A percentile compares a stretch with the other conserved stretches of the same genome.
Evolutionary conservation across 1,140 invertebrate species (phyloP).

Genomic region (Chrysomallon squamiferum): DNA sequence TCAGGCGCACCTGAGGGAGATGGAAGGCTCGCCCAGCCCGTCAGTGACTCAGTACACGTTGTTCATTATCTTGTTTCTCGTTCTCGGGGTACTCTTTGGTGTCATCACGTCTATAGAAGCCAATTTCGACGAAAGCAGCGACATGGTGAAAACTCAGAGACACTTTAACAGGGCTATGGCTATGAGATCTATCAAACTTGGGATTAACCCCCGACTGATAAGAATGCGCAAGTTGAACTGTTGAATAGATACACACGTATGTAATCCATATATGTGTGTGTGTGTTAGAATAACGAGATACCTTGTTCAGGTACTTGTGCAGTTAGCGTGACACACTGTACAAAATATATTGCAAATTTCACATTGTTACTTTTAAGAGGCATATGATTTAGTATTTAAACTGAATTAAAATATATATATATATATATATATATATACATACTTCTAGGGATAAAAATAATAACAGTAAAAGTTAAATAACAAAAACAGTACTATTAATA

Average conservation of each 20-base stretch:
- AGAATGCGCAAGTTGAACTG: constrained; percentile 56
- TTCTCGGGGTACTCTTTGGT: constrained; percentile 76
- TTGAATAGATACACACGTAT: constrained; percentile 2
- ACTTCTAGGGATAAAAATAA: too few relatives aligned
- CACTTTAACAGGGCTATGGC: constrained; percentile 87
- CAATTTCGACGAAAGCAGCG: constrained; percentile 64
- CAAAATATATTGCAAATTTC: too few relatives aligned
- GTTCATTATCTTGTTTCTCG: constrained; percentile 84
- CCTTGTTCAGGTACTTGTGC: too few relatives aligned
- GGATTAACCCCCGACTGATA: constrained; percentile 64
- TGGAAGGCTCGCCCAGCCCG: constrained; percentile 51
- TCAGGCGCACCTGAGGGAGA: constrained; percentile 76
- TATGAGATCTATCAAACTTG: constrained; percentile 76
- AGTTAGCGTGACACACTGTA: too few relatives aligned
- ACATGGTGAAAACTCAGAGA: constrained; percentile 74
- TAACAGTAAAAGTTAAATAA: too few relatives aligned
- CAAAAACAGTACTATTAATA: too few relatives aligned
- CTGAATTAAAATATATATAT: too few relatives aligned
- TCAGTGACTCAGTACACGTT: constrained; percentile 73
- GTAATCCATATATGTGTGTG: too few relatives aligned
- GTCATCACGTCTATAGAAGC: constrained; percentile 77
- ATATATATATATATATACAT: too few relatives aligned
- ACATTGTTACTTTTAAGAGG: too few relatives aligned
- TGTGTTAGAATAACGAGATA: too few relatives aligned
- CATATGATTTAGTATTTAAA: too few relatives aligned